Evolutionary conservation across 35 echinoderm and acorn worm species (phyloP).

Genomic region (Eucidaris tribuloides): DNA sequence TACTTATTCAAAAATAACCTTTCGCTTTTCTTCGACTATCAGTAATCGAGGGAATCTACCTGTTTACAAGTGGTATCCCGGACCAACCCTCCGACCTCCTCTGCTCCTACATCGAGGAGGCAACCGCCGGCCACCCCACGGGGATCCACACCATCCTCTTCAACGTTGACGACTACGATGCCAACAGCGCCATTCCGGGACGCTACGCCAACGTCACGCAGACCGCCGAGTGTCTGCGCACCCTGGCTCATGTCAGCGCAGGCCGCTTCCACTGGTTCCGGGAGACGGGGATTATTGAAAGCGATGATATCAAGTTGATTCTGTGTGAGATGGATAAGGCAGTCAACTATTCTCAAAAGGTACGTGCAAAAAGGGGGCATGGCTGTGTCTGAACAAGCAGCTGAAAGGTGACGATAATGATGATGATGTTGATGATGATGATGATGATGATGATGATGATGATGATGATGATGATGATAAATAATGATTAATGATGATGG

Average conservation of each 20-base stretch:
- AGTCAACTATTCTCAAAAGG: conserved; percentile 99
- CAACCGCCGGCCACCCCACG: conserved; percentile 66
- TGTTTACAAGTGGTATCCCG: conserved; percentile 97
- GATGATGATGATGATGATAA: too few relatives aligned
- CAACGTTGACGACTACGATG: conserved; percentile 98
- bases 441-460: too few relatives aligned
- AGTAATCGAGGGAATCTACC: conserved; percentile 92
- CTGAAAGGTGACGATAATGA: too few relatives aligned
- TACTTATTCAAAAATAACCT: too few relatives aligned
- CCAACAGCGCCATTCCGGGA: conserved; percentile 83
- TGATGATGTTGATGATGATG: too few relatives aligned
- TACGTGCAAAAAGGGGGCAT: too few relatives aligned
- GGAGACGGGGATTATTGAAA: conserved; percentile 96
- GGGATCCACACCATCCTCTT: conserved; percentile 87
- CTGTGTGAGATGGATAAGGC: conserved; percentile 97
- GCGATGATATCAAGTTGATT: conserved; percentile 87
- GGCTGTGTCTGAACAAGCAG: too few relatives aligned
- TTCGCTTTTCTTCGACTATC: too few relatives aligned
- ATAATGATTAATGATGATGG: too few relatives aligned
- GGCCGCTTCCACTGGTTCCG: conserved; percentile 98
- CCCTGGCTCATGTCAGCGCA: conserved; percentile 86
- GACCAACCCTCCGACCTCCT: conserved; percentile 92
- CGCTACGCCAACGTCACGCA: conserved; percentile 97
- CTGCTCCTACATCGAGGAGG: conserved; percentile 94
- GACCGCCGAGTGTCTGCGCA: conserved; percentile 90